Evolutionary conservation across 2,113 vertebrate species (phyloP), one percentile per base, ranked within the genome.

Genomic region (Rhinopomastus cyanomelas): DNA sequence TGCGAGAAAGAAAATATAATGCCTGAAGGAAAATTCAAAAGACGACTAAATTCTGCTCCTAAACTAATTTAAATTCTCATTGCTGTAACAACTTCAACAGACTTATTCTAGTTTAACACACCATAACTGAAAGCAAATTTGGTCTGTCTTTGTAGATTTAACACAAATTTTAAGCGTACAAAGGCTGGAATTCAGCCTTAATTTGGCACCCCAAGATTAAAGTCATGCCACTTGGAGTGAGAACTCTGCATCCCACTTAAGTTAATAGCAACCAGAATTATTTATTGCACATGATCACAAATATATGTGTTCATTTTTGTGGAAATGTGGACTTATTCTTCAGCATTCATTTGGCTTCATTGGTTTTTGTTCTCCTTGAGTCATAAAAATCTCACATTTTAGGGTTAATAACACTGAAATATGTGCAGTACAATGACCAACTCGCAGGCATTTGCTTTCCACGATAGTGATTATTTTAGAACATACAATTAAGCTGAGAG

Each of bases 1-100:
- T 99, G 97, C 86, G 97, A 97, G 8, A 67, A 53, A 97, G 96
- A 85, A 94, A 82, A 77, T 0, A 34, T 1, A 49, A 13, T 36
- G 4, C 3, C 11, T 51, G 77, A 92, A 23, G 8, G 27, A 92
- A 61, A 9, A 10, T 32, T 72, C 73, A 3, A 87, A 94, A 82
- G 39, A 75, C 14, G 21, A 57, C 17, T 64, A 39, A 77, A 76
- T 79, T 67, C 69, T 5, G 4, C 25, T 52, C 19, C 48, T 79
- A 52, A 90, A 37, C 8, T 11, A 30, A 30, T 81, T 53, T 34
- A 36, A 53, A n/a, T 79, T 37, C 55, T 65, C 59, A 27, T 46
- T 76, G 51, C 48, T 76, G 10, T 39, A 87, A 26, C 6, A 25
- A 69, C 19, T 73, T 76, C 61, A 57, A 18, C 14, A 37, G 77